Percentiles rank a stretch among this genome's conserved stretches.
Evolutionary conservation across 2,113 vertebrate species (phyloP).

Genomic region (Balaeniceps rex): DNA sequence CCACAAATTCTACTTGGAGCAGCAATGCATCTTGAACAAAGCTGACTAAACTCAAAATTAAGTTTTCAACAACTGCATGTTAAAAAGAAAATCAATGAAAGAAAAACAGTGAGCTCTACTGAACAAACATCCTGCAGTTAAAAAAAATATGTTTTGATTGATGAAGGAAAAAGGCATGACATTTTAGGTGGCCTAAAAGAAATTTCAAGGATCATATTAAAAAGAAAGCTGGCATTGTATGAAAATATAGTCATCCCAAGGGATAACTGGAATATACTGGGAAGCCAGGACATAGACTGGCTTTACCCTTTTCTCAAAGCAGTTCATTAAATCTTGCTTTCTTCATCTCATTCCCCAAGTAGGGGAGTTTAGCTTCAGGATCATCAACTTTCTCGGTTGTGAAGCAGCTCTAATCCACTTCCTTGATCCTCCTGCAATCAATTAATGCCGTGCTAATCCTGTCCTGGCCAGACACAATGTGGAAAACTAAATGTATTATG

Average conservation of each 20-base stretch:
- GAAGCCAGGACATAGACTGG: background rate
- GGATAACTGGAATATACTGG: background rate
- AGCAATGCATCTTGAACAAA: conserved; percentile 42
- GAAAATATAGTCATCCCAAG: conserved; percentile 3
- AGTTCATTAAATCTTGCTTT: conserved; percentile 12
- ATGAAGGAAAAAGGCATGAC: conserved; percentile 48
- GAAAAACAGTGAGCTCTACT: conserved; percentile 35
- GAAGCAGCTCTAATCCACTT: background rate
- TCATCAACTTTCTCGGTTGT: background rate
- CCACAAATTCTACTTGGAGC: conserved; percentile 24
- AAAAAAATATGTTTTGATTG: conserved; percentile 53
- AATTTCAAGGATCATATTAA: conserved; percentile 21
- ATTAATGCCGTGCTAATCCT: background rate
- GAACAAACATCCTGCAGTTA: conserved; percentile 56
- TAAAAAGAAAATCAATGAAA: conserved; percentile 59
- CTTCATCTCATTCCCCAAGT: background rate
- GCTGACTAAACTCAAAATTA: conserved; percentile 57
- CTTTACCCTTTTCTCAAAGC: background rate
- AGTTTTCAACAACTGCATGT: conserved; percentile 36
- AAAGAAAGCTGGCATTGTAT: conserved; percentile 47
- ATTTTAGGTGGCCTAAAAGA: conserved; percentile 47
- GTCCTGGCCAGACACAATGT: background rate
- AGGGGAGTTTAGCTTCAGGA: background rate
- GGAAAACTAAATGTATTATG: background rate
- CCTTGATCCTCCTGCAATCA: background rate